Evolutionary conservation across 2,888 invertebrate genomes (phyloP).

Genomic region (Agapostemon virescens): DNA sequence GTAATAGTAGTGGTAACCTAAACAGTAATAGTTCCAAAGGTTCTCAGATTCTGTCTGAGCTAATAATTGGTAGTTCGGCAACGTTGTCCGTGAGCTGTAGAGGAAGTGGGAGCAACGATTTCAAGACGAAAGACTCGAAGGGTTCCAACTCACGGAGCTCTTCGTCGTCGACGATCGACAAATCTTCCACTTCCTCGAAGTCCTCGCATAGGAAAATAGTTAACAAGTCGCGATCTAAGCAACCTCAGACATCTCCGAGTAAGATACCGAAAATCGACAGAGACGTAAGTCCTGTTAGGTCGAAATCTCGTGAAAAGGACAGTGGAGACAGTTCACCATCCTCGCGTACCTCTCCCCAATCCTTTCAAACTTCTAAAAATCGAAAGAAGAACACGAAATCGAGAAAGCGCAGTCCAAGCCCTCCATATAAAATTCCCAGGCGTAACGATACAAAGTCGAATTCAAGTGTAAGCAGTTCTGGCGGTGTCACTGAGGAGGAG

Average conservation of each 20-base stretch:
- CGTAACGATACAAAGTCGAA: slow-evolving; percentile 72
- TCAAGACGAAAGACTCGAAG: slow-evolving; percentile 72
- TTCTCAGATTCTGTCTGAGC: slow-evolving; percentile 65
- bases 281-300: slow-evolving; percentile 74
- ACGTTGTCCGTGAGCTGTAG: slow-evolving; percentile 65
- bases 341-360: slow-evolving; percentile 73
- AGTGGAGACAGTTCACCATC: slow-evolving; percentile 70
- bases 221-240: slow-evolving; percentile 76
- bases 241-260: slow-evolving; percentile 71
- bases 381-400: slow-evolving; percentile 75
- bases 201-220: slow-evolving; percentile 78
- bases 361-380: slow-evolving; percentile 80
- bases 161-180: slow-evolving; percentile 76
- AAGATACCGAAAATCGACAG: slow-evolving; percentile 75
- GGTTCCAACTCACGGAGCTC: slow-evolving; percentile 64
- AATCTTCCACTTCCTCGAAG: slow-evolving; percentile 79
- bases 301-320: slow-evolving; percentile 76
- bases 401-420: slow-evolving; percentile 76
- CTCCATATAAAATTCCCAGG: slow-evolving; percentile 77
- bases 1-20: slow-evolving; percentile 76
- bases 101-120: slow-evolving; percentile 69
- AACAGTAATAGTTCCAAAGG: slow-evolving; percentile 70
- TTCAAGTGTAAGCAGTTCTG: slow-evolving; percentile 68
- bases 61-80: slow-evolving; percentile 66
- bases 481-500: slow-evolving; percentile 78